phyloP scores from a whole-genome alignment of 2,888 invertebrate genomes.

The Cryptus viduatorius region DNA sequence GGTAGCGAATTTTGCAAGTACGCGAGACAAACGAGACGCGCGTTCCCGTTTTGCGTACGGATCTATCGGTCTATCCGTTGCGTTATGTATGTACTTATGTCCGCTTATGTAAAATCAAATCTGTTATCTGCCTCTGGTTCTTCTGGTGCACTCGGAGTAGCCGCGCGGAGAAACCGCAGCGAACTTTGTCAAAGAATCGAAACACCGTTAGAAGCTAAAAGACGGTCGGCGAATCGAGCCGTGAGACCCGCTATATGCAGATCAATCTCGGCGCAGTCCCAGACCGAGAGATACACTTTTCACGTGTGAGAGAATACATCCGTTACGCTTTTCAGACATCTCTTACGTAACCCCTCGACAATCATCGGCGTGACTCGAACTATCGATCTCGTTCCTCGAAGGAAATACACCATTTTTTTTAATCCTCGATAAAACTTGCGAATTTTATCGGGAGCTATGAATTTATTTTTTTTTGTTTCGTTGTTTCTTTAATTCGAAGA shows the following conservation, averaged over 20 bases:
- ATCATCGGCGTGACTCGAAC: neutral
- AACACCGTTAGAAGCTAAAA: conserved; percentile 38
- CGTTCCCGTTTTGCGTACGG: conserved; percentile 28
- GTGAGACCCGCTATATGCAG: conserved; percentile 43
- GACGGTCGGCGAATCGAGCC: neutral
- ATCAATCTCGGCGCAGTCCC: conserved; percentile 8
- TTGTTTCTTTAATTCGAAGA: too few species aligned
- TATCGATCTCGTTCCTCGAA: neutral
- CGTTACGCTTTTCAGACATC: conserved; percentile 31
- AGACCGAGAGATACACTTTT: conserved; percentile 21
- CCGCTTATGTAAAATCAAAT: conserved; percentile 53
- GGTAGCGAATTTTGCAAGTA: conserved; percentile 27
- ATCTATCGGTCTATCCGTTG: conserved; percentile 15
- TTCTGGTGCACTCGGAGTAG: conserved; percentile 14
- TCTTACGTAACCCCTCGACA: conserved; percentile 19
- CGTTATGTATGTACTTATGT: conserved; percentile 51
- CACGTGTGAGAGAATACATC: conserved; percentile 21
- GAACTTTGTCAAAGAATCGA: conserved; percentile 24
- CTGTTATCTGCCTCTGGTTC: conserved; percentile 11
- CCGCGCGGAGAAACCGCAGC: conserved; percentile 27
- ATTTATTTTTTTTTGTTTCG: too few species aligned
- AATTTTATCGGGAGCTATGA: too few species aligned
- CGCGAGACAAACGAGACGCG: conserved; percentile 5
- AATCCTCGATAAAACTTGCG: neutral
- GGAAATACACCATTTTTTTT: neutral